Conservation (phyloP, 2,888 invertebrate species). For the Mantis religiosa region DNA sequence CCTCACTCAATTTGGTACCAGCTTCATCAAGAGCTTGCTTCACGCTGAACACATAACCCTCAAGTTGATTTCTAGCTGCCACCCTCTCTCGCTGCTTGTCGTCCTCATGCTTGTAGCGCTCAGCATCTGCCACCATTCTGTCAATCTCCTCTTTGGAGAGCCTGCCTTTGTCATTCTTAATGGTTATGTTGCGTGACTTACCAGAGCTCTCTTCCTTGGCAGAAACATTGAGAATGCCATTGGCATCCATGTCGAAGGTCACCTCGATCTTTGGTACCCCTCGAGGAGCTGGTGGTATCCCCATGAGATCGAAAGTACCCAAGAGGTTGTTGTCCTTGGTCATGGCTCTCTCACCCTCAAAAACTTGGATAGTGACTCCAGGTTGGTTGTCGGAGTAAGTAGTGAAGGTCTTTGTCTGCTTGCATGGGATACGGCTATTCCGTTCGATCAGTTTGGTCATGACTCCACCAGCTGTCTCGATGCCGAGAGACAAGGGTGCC, state of each 20-base stretch:
- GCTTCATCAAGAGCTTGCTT: constrained; percentile 42
- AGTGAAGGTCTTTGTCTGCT: constrained; percentile 45
- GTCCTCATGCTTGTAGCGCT: constrained; percentile 61
- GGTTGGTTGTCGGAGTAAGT: constrained; percentile 38
- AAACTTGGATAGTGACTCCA: constrained; percentile 56
- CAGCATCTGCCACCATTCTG: constrained; percentile 76
- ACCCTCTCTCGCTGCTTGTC: constrained; percentile 43
- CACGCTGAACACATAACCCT: constrained; percentile 41
- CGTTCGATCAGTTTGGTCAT: constrained; percentile 82
- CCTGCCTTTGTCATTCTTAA: constrained; percentile 82
- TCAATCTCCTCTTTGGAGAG: constrained; percentile 82
- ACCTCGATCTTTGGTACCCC: constrained; percentile 40
- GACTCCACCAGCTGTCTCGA: constrained; percentile 79
- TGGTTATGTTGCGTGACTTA: constrained; percentile 74
- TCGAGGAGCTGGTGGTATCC: constrained; percentile 39
- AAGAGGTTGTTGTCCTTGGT: constrained; percentile 47
- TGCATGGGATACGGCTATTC: constrained; percentile 73
- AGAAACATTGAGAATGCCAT: constrained; percentile 51
- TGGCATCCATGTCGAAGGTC: constrained; percentile 45
- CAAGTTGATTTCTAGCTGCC: constrained; percentile 47
- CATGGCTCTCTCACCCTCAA: constrained; percentile 44
- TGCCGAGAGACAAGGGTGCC: constrained; percentile 58
- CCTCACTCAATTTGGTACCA: constrained; percentile 40
- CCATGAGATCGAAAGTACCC: constrained; percentile 36
- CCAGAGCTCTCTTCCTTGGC: constrained; percentile 73